A percentile compares a stretch with the other conserved stretches of the same genome.
Evolutionary conservation across 1,140 invertebrate genomes (phyloP).

Genomic region (Ylistrum balloti): DNA sequence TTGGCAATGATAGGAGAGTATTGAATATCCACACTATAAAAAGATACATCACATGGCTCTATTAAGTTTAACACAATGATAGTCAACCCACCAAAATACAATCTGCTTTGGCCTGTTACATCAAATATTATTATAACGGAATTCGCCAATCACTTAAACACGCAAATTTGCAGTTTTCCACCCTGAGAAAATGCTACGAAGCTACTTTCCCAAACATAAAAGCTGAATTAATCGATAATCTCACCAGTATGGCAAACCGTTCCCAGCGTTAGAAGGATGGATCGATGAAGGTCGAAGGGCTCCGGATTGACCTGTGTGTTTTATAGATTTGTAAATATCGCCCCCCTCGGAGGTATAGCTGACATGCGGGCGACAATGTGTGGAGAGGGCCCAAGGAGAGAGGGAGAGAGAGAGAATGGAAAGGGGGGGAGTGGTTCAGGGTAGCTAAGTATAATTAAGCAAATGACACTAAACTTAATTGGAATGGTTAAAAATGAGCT

Average conservation of each 20-base stretch:
- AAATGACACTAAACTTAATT: no score
- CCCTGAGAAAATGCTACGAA: conserved; percentile 32
- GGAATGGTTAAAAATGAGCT: no score
- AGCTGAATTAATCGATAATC: not conserved
- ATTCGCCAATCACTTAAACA: conserved; percentile 5
- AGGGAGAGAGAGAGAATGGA: not conserved
- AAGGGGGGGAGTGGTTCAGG: no score
- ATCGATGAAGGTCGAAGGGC: conserved; percentile 5
- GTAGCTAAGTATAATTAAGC: no score
- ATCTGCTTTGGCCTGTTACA: conserved; percentile 5
- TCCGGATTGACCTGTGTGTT: conserved; percentile 37
- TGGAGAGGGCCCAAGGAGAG: not conserved
- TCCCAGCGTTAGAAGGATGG: not conserved
- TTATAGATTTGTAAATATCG: conserved; percentile 40
- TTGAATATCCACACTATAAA: not conserved
- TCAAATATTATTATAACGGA: conserved; percentile 36
- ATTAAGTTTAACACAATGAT: not conserved
- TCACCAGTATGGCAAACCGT: not conserved
- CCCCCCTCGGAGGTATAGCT: conserved; percentile 28
- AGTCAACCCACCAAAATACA: not conserved
- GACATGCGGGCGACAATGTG: not conserved
- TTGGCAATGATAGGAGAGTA: conserved; percentile 12
- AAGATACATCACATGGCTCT: not conserved
- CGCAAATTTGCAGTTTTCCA: not conserved
- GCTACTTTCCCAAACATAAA: conserved; percentile 34